A percentile compares a stretch with the other conserved stretches of the same genome.
Conservation (phyloP, 1,140 invertebrate species). For the Aethina tumida region DNA sequence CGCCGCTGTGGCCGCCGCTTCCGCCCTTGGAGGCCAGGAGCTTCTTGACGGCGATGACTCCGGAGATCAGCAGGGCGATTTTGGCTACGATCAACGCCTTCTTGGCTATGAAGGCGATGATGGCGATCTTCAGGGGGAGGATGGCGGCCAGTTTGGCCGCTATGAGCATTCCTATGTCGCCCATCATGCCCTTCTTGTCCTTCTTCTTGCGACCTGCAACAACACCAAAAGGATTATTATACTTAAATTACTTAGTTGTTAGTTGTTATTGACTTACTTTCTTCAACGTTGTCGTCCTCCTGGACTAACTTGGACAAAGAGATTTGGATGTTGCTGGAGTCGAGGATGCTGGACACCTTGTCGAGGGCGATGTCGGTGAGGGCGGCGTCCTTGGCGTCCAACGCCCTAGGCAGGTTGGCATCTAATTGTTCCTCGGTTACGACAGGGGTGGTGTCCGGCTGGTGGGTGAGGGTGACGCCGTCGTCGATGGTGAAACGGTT, state of each 20-base stretch:
- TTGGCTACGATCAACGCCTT: slow-evolving; percentile 70
- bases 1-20: slow-evolving; percentile 46
- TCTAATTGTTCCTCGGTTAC: slow-evolving; percentile 56
- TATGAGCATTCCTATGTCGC: slow-evolving; percentile 71
- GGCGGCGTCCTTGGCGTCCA: slow-evolving; percentile 51
- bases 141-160: slow-evolving; percentile 64
- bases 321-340: slow-evolving; percentile 63
- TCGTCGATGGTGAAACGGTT: slow-evolving; percentile 55
- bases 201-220: slow-evolving; percentile 53
- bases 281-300: slow-evolving; percentile 57
- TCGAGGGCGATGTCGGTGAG: slow-evolving; percentile 62
- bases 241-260: no score
- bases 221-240: no score
- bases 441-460: slow-evolving; percentile 31
- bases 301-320: slow-evolving; percentile 56
- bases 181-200: slow-evolving; percentile 80
- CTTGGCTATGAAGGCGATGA: slow-evolving; percentile 60
- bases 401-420: slow-evolving; percentile 47
- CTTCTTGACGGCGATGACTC: slow-evolving; percentile 72
- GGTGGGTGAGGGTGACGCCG: slow-evolving; percentile 51
- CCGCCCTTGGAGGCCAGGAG: slow-evolving; percentile 54
- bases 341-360: slow-evolving; percentile 56
- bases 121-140: slow-evolving; percentile 61
- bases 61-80: slow-evolving; percentile 62
- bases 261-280: no score